Conservation (phyloP, 2,888 invertebrate species). For the Polietes domitor region DNA sequence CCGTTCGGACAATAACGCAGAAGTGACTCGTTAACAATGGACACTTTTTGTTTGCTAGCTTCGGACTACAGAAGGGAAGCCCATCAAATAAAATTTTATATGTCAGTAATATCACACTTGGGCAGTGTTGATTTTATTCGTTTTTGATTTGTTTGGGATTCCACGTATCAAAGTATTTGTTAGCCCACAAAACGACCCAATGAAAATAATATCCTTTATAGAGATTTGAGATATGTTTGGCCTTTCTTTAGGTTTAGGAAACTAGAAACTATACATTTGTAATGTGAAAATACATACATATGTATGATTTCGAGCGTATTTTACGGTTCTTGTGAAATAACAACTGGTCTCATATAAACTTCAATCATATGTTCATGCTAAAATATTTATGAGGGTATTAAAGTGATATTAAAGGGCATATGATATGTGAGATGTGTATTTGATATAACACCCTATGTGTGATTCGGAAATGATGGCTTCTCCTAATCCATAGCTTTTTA, state of each 20-base stretch:
- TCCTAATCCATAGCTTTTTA: too few relatives aligned
- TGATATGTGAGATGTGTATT: too few relatives aligned
- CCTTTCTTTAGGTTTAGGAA: not conserved
- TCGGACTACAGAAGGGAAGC: not conserved
- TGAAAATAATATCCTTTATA: not conserved
- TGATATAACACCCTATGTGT: too few relatives aligned
- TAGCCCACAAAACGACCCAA: not conserved
- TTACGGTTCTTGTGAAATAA: too few relatives aligned
- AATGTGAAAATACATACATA: not conserved
- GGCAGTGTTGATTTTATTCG: slow-evolving; percentile 17
- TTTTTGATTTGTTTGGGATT: slow-evolving; percentile 22
- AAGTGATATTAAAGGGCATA: too few relatives aligned
- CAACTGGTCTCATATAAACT: too few relatives aligned
- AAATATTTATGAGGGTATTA: too few relatives aligned
- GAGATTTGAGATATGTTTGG: not conserved
- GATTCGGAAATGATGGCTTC: too few relatives aligned
- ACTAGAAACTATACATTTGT: not conserved
- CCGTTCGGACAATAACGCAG: slow-evolving; percentile 20
- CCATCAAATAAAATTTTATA: slow-evolving; percentile 22
- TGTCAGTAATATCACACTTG: not conserved
- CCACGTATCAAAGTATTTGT: not conserved
- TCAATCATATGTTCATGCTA: too few relatives aligned
- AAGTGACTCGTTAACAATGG: slow-evolving; percentile 22
- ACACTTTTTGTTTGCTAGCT: slow-evolving; percentile 5
- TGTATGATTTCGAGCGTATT: too few relatives aligned